These are phyloP conservation scores for Automeris io DNA, from an alignment of 2,888 invertebrate genomes.

Conservation along the genomic window DNA sequence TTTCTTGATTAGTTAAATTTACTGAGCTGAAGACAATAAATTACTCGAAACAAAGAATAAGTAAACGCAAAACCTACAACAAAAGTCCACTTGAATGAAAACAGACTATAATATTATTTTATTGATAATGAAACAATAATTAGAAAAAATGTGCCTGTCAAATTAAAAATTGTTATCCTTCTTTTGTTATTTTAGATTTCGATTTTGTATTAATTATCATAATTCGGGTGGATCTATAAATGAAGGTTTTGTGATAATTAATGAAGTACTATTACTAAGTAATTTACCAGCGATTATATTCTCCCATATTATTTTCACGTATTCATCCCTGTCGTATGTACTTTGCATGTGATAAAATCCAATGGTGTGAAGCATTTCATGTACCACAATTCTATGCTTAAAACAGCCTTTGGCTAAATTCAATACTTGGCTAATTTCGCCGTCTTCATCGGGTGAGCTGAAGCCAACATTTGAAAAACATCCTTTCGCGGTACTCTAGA, in stretches of 20 bases:
- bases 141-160: no score
- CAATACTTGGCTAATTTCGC: conserved; percentile 52
- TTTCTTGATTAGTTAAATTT: no score
- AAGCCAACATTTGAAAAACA: conserved; percentile 68
- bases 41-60: neutral
- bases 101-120: conserved; percentile 3
- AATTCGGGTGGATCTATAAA: no score
- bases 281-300: conserved; percentile 80
- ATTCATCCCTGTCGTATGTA: conserved; percentile 85
- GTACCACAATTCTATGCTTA: conserved; percentile 80
- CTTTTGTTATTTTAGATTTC: no score
- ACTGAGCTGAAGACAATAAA: no score
- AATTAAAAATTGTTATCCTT: no score
- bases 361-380: conserved; percentile 87
- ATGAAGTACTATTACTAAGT: no score
- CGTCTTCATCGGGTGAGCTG: conserved; percentile 33
- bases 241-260: no score
- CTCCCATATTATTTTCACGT: conserved; percentile 83
- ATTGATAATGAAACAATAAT: neutral
- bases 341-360: conserved; percentile 92
- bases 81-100: no score
- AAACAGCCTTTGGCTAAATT: conserved; percentile 77
- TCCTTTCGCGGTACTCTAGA: conserved; percentile 83
- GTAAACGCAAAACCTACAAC: no score
- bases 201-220: no score